phyloP scores from a whole-genome alignment of 2,113 vertebrate species.

The Periophthalmus modestus region DNA sequence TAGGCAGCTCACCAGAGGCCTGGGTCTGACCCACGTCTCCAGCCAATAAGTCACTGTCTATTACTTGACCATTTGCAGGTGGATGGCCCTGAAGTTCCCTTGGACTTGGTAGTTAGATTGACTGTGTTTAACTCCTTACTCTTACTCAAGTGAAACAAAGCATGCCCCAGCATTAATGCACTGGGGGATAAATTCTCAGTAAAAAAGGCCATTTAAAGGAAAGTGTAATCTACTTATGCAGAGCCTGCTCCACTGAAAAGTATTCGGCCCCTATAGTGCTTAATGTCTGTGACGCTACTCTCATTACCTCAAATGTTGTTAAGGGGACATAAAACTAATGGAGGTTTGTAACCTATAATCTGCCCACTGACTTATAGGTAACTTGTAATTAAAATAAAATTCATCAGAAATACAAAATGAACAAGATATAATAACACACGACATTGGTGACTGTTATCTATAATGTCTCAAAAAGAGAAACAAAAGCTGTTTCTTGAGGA shows the following conservation, averaged over 20 bases:
- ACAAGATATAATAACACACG: neutral
- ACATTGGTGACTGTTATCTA: slow-evolving; percentile 7
- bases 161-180: slow-evolving; percentile 40
- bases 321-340: neutral
- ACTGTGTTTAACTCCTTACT: slow-evolving; percentile 12
- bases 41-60: slow-evolving; percentile 49
- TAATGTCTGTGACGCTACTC: neutral
- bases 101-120: neutral
- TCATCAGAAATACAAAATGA: neutral
- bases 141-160: slow-evolving; percentile 11
- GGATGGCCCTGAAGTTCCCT: slow-evolving; percentile 15
- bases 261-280: neutral
- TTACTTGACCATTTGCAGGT: slow-evolving; percentile 32
- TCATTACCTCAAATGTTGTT: slow-evolving; percentile 6
- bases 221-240: slow-evolving; percentile 20
- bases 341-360: neutral
- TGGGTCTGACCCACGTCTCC: slow-evolving; percentile 30
- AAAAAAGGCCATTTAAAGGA: slow-evolving; percentile 26
- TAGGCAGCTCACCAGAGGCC: slow-evolving; percentile 11
- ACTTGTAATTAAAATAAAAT: neutral
- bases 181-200: slow-evolving; percentile 24
- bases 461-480: slow-evolving; percentile 6
- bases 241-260: neutral
- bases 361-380: neutral
- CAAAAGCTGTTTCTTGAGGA: neutral